A percentile compares a stretch with the other conserved stretches of the same genome.
Conservation (phyloP, 1,140 invertebrate species). For the Drosophila ogumai region DNA sequence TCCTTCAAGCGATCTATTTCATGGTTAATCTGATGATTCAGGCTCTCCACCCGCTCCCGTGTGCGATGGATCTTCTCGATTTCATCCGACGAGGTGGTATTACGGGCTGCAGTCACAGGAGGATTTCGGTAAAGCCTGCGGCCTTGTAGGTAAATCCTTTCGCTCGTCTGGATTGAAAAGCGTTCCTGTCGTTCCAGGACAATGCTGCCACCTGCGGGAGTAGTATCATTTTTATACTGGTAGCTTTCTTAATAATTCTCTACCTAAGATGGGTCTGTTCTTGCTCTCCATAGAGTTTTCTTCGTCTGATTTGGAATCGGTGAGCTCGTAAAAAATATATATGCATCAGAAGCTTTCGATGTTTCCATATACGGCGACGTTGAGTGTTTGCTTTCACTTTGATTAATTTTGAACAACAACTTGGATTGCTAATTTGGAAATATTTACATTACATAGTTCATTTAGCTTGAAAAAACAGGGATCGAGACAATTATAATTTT, state of each 20-base stretch:
- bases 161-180: constrained; percentile 13
- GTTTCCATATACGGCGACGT: background rate
- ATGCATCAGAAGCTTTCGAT: background rate
- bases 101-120: too few species aligned
- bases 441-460: background rate
- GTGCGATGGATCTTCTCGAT: constrained; percentile 19
- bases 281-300: constrained; percentile 6
- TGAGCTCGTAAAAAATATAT: constrained; percentile 21
- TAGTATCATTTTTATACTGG: background rate
- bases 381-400: background rate
- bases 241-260: too few species aligned
- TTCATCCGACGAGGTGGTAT: background rate
- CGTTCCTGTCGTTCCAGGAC: constrained; percentile 41
- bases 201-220: constrained; percentile 16
- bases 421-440: background rate
- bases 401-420: background rate
- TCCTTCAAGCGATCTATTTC: constrained; percentile 47
- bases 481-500: too few species aligned
- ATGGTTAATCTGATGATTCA: constrained; percentile 41
- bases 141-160: constrained; percentile 26
- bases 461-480: background rate
- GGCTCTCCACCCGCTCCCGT: constrained; percentile 8
- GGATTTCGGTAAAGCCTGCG: constrained; percentile 21
- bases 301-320: background rate
- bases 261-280: constrained; percentile 7